Percentiles rank a stretch among this genome's conserved stretches.
phyloP scores from a whole-genome alignment of 2,113 vertebrate species.

The Jaculus jaculus region DNA sequence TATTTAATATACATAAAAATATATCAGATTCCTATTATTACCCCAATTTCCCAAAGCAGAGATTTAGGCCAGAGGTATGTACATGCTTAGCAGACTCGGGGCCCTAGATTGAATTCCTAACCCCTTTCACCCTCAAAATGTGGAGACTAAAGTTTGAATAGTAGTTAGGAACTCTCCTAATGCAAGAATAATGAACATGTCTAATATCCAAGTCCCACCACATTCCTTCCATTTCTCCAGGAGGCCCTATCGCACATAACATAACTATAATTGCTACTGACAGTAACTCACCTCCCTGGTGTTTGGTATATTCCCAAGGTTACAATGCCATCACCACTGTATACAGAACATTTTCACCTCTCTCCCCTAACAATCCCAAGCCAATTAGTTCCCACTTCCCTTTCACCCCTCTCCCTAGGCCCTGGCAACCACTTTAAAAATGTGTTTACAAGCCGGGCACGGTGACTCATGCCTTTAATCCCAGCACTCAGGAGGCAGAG shows the following conservation, averaged over 20 bases:
- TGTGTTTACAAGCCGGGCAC: no score
- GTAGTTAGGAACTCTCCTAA: slow-evolving; percentile 10
- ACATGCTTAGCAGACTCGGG: not conserved
- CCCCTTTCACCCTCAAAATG: not conserved
- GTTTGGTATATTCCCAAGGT: no score
- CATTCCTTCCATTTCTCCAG: not conserved
- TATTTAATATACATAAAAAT: not conserved
- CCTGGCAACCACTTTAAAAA: not conserved
- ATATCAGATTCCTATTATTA: not conserved
- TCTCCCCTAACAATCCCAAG: not conserved
- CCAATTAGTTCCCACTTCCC: not conserved
- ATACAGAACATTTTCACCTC: not conserved
- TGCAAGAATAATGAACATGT: not conserved
- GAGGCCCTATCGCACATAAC: not conserved
- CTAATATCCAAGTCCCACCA: not conserved
- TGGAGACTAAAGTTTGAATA: not conserved
- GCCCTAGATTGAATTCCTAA: not conserved
- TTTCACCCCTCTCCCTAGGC: not conserved
- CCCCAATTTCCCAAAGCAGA: not conserved
- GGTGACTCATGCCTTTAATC: no score
- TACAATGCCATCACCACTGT: not conserved
- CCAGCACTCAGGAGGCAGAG: no score
- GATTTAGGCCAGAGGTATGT: not conserved
- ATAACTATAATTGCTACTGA: no score
- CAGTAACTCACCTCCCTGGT: slow-evolving; percentile 11